A percentile compares a stretch with the other conserved stretches of the same genome.
Evolutionary conservation across 2,888 invertebrate species (phyloP).

Genomic region (Cantharis lateralis): DNA sequence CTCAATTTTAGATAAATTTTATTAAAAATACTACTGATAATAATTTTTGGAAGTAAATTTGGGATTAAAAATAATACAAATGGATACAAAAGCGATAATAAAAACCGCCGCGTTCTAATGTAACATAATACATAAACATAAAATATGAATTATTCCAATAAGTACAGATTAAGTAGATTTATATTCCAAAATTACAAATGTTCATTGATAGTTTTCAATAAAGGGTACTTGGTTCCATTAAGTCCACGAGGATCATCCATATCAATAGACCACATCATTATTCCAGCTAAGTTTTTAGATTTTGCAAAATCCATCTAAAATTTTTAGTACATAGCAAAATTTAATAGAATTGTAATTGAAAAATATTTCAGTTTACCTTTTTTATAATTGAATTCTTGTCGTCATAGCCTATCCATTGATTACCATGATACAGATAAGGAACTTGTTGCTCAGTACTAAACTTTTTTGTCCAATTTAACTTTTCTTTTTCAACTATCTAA

Average conservation of each 20-base stretch:
- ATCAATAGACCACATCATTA: constrained; percentile 61
- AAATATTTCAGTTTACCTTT: background rate
- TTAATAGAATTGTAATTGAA: background rate
- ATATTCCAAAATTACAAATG: background rate
- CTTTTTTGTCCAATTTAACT: constrained; percentile 7
- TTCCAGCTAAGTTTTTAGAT: constrained; percentile 54
- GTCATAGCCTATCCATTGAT: constrained; percentile 27
- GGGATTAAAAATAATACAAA: too few relatives aligned
- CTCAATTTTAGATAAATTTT: too few relatives aligned
- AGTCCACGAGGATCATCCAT: constrained; percentile 49
- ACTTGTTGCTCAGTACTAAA: constrained; percentile 20
- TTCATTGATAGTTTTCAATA: background rate
- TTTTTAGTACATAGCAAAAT: background rate
- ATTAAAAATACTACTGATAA: too few relatives aligned
- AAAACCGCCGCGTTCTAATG: too few relatives aligned
- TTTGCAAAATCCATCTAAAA: constrained; percentile 51
- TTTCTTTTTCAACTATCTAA: constrained; percentile 7
- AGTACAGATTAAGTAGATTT: too few relatives aligned
- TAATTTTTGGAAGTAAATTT: too few relatives aligned
- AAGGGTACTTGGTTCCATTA: constrained; percentile 7
- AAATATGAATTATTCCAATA: too few relatives aligned
- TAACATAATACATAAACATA: too few relatives aligned
- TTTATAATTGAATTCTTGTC: constrained; percentile 11
- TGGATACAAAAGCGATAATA: too few relatives aligned
- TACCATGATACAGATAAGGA: constrained; percentile 12